phyloP scores from a whole-genome alignment of 2,113 vertebrate species.

The Geococcyx californianus region DNA sequence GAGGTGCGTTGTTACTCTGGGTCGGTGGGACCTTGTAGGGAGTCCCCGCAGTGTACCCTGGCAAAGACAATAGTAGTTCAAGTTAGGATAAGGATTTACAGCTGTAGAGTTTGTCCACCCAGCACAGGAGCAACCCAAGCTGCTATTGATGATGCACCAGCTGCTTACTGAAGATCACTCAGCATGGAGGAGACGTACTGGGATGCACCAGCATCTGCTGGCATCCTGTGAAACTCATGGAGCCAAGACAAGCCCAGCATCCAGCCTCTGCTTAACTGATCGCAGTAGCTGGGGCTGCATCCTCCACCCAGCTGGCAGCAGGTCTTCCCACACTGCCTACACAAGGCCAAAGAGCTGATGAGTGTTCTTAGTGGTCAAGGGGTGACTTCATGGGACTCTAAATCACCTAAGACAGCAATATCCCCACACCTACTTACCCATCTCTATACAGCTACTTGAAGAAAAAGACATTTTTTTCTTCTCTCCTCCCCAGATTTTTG shows the following conservation, averaged over 20 bases:
- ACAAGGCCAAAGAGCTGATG: not conserved
- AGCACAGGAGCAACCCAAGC: accelerated
- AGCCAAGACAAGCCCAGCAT: not conserved
- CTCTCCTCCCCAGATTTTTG: not conserved
- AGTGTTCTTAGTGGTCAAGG: not conserved
- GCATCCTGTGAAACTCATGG: not conserved
- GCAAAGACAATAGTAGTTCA: not conserved
- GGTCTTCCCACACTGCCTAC: not conserved
- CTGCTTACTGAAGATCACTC: not conserved
- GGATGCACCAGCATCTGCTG: not conserved
- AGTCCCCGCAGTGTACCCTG: slow-evolving; percentile 95
- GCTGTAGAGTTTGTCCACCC: accelerated
- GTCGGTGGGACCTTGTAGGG: slow-evolving; percentile 98
- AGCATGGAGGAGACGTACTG: accelerated
- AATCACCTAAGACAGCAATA: not conserved
- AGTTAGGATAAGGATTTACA: not conserved
- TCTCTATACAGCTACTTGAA: not conserved
- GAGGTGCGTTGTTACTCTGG: slow-evolving; percentile 94
- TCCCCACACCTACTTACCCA: not conserved
- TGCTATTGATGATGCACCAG: accelerated
- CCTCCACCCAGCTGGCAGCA: not conserved
- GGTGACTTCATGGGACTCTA: not conserved
- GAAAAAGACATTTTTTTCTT: not conserved
- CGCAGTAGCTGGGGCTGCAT: not conserved
- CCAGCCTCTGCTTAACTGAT: not conserved